A percentile compares a stretch with the other conserved stretches of the same genome.
These are phyloP conservation scores for Diceros bicornis DNA, from an alignment of 2,797 vertebrate species.

Conservation along the genomic window DNA sequence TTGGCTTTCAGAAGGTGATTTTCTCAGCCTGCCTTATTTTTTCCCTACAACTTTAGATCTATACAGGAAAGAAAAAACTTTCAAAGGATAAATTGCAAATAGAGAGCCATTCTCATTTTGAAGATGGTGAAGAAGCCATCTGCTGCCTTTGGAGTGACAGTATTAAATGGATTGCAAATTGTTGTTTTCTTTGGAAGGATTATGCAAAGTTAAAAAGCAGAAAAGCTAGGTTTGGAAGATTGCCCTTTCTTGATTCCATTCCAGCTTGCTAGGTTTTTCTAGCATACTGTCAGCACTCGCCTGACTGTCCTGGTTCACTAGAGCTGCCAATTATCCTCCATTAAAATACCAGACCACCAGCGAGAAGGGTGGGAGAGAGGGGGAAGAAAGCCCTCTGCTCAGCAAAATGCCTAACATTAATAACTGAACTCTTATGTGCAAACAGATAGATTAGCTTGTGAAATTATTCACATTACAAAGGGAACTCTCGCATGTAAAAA, in stretches of 20 bases:
- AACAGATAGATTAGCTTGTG: slow-evolving; percentile 3
- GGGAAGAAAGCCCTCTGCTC: neutral
- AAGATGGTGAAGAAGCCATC: neutral
- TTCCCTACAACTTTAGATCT: slow-evolving; percentile 14
- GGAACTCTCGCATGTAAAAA: neutral
- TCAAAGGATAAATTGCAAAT: neutral
- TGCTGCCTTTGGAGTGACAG: neutral
- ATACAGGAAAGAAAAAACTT: slow-evolving; percentile 3
- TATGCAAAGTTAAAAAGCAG: slow-evolving; percentile 16
- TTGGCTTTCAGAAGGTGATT: neutral
- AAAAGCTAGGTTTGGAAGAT: slow-evolving; percentile 27
- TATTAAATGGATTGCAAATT: slow-evolving; percentile 21
- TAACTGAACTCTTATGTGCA: neutral
- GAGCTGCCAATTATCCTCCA: slow-evolving; percentile 49
- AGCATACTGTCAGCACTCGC: slow-evolving; percentile 29
- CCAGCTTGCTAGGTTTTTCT: slow-evolving; percentile 45
- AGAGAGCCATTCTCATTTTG: neutral
- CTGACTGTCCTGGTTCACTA: slow-evolving; percentile 40
- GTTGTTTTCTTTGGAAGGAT: slow-evolving; percentile 58
- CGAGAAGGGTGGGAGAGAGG: neutral
- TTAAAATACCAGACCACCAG: slow-evolving; percentile 60
- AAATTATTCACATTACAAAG: slow-evolving; percentile 21
- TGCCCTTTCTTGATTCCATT: slow-evolving; percentile 46
- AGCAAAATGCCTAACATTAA: neutral
- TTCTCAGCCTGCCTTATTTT: neutral